These are phyloP conservation scores for Trichacis sp. DNA, from an alignment of 2,888 invertebrate genomes.

Conservation along the genomic window DNA sequence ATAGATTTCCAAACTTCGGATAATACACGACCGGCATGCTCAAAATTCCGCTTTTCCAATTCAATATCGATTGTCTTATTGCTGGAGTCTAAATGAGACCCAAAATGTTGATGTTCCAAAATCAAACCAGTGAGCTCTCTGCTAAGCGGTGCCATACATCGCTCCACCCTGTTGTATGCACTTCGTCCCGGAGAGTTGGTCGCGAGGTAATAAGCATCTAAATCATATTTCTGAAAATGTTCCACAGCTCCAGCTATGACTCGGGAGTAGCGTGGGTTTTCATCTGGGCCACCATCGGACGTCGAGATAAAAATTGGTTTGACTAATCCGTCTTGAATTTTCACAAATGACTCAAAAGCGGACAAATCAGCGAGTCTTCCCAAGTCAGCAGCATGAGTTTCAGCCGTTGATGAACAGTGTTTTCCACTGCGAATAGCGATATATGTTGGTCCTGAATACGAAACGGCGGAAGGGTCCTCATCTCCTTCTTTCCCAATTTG, in stretches of 20 bases:
- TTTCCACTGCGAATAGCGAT: conserved; percentile 57
- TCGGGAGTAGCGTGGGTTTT: too few relatives aligned
- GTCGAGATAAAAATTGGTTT: conserved; percentile 56
- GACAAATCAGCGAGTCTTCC: conserved; percentile 15
- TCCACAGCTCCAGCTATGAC: conserved; percentile 45
- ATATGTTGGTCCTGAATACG: conserved; percentile 66
- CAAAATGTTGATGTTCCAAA: conserved; percentile 52
- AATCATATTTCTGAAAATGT: conserved; percentile 46
- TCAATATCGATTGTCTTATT: conserved; percentile 54
- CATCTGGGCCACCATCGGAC: conserved; percentile 50
- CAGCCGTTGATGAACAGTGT: conserved; percentile 51
- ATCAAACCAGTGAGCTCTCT: too few relatives aligned
- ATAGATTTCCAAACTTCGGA: conserved; percentile 55
- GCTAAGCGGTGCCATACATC: too few relatives aligned
- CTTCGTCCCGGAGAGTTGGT: conserved; percentile 56
- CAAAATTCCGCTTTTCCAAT: too few relatives aligned
- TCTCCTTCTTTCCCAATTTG: conserved; percentile 45
- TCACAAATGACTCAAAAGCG: conserved; percentile 2
- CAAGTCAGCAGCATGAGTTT: too few relatives aligned
- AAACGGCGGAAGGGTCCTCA: conserved; percentile 55
- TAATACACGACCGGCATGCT: too few relatives aligned
- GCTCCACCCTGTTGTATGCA: too few relatives aligned
- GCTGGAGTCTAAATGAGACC: conserved; percentile 51
- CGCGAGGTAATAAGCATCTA: conserved; percentile 49
- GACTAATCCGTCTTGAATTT: conserved; percentile 22